Conservation (phyloP, 2,888 invertebrate genomes). For the Caenorhabditis sp. region DNA sequence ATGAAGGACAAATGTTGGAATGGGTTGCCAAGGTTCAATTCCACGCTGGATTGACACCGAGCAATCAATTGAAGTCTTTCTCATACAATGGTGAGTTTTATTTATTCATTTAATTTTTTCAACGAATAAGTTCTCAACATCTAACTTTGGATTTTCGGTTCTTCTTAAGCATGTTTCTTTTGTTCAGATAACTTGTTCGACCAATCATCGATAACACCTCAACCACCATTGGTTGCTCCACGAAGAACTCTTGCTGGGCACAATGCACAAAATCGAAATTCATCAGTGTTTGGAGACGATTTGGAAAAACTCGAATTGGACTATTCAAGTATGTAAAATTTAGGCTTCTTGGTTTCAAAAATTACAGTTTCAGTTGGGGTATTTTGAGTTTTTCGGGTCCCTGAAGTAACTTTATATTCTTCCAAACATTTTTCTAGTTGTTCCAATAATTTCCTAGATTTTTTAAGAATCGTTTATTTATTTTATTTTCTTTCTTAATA, state of each 20-base stretch:
- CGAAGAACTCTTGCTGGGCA: constrained; percentile 23
- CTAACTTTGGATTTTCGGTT: background rate
- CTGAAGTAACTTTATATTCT: too few species aligned
- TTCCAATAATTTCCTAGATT: too few species aligned
- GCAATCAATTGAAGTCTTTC: constrained; percentile 58
- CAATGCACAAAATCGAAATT: background rate
- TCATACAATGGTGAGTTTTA: constrained; percentile 36
- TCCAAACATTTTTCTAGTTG: too few species aligned
- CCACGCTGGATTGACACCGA: constrained; percentile 88
- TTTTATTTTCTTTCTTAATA: too few species aligned
- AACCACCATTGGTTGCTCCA: constrained; percentile 29
- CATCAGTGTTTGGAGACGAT: constrained; percentile 11
- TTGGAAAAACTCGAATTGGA: constrained; percentile 34
- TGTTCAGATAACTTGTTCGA: constrained; percentile 20
- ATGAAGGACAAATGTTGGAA: constrained; percentile 76
- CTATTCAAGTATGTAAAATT: constrained; percentile 29
- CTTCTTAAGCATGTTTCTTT: background rate
- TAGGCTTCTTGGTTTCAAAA: background rate
- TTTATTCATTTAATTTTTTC: too few species aligned
- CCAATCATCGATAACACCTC: constrained; percentile 6
- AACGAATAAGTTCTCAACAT: too few species aligned
- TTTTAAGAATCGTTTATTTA: too few species aligned
- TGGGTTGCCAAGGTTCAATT: constrained; percentile 82
- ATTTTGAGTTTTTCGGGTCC: constrained; percentile 8
- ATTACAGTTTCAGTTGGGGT: too few species aligned